Evolutionary conservation across 2,888 invertebrate species (phyloP).

Genomic region (Pammene fasciana): DNA sequence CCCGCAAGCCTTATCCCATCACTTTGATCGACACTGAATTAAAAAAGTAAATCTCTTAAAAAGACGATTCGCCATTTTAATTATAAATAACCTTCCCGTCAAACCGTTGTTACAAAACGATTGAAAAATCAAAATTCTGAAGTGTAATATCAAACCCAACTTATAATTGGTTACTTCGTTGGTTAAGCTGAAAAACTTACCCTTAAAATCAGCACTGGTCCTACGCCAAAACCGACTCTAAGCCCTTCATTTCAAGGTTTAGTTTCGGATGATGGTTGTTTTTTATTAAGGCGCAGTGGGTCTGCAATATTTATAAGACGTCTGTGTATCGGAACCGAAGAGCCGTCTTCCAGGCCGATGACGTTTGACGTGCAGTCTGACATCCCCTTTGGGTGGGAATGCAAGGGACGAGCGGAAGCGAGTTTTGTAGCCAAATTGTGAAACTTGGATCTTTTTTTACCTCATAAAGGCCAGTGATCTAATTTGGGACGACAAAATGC

Average conservation of each 20-base stretch:
- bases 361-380: slow-evolving; percentile 82
- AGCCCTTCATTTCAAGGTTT: slow-evolving; percentile 21
- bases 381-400: slow-evolving; percentile 64
- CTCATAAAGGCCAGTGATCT: too few relatives aligned
- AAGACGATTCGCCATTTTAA: slow-evolving; percentile 78
- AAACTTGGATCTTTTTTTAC: too few relatives aligned
- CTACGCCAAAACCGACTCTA: slow-evolving; percentile 46
- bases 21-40: slow-evolving; percentile 73
- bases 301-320: slow-evolving; percentile 79
- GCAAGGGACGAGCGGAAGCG: slow-evolving; percentile 44
- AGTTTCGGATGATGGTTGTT: slow-evolving; percentile 44
- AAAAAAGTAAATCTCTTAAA: slow-evolving; percentile 55
- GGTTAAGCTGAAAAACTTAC: slow-evolving; percentile 49
- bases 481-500: too few relatives aligned
- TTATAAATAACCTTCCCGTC: slow-evolving; percentile 72
- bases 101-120: slow-evolving; percentile 75
- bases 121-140: slow-evolving; percentile 78
- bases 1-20: slow-evolving; percentile 54
- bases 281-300: slow-evolving; percentile 60
- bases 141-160: slow-evolving; percentile 77
- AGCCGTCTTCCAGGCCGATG: slow-evolving; percentile 80
- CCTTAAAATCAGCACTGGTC: slow-evolving; percentile 46
- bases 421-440: not conserved
- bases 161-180: slow-evolving; percentile 77
- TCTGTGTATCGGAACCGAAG: slow-evolving; percentile 78